phyloP scores from a whole-genome alignment of 1,140 invertebrate genomes.

The Sitophilus oryzae region DNA sequence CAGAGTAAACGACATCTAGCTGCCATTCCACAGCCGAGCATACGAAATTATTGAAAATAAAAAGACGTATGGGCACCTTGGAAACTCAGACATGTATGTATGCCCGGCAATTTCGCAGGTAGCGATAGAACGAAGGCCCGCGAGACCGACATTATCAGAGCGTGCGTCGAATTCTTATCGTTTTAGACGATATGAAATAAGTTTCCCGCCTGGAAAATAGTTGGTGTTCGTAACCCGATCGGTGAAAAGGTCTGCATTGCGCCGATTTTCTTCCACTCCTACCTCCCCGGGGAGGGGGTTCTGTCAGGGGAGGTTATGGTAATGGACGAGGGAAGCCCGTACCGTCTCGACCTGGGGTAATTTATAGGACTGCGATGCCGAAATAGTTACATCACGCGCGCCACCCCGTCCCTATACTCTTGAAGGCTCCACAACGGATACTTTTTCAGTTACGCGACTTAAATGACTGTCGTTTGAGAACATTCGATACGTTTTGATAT shows the following conservation, averaged over 20 bases:
- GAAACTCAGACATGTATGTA: too few species aligned
- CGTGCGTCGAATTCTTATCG: not conserved
- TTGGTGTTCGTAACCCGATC: not conserved
- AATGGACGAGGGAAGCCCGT: not conserved
- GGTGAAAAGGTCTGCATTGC: not conserved
- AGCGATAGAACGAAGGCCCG: not conserved
- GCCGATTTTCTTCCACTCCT: not conserved
- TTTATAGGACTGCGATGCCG: not conserved
- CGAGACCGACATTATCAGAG: too few species aligned
- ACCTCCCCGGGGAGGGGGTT: too few species aligned
- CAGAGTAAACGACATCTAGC: too few species aligned
- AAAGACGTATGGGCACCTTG: too few species aligned
- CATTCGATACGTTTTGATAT: too few species aligned
- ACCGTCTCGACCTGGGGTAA: not conserved
- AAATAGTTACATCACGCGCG: not conserved
- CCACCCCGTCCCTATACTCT: too few species aligned
- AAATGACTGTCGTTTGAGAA: too few species aligned
- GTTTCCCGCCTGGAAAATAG: not conserved
- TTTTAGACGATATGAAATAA: not conserved
- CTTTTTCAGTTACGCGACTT: too few species aligned
- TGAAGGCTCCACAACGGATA: too few species aligned
- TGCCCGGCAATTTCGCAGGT: not conserved
- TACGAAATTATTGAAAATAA: too few species aligned
- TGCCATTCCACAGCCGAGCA: too few species aligned
- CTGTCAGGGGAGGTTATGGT: not conserved